A percentile compares a stretch with the other conserved stretches of the same genome.
phyloP scores from a whole-genome alignment of 2,888 invertebrate genomes.

The Oscheius sp. region DNA sequence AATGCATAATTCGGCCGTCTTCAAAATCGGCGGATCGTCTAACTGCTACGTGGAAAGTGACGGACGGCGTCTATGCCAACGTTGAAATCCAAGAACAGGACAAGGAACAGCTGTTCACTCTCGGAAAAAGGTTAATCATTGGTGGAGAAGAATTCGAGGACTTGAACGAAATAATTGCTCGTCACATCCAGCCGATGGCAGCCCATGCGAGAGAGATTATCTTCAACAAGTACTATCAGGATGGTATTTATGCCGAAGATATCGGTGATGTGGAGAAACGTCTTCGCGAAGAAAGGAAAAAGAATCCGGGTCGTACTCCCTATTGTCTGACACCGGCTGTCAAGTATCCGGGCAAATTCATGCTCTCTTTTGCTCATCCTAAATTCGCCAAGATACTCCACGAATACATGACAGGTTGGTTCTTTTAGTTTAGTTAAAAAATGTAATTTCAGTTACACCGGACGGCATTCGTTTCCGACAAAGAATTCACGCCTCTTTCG shows the following conservation, averaged over 20 bases:
- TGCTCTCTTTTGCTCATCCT: conserved; percentile 85
- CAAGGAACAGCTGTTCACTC: conserved; percentile 95
- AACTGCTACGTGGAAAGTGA: conserved; percentile 98
- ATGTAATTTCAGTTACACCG: conserved; percentile 79
- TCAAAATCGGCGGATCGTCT: conserved; percentile 94
- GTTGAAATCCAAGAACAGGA: conserved; percentile 95
- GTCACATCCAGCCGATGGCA: conserved; percentile 96
- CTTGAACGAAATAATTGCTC: conserved; percentile 97
- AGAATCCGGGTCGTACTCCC: conserved; percentile 30
- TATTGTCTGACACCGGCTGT: conserved; percentile 65
- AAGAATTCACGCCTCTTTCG: conserved; percentile 86
- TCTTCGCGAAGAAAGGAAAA: conserved; percentile 37
- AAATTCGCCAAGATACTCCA: conserved; percentile 87
- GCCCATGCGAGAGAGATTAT: conserved; percentile 89
- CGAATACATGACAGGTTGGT: conserved; percentile 84
- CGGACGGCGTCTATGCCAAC: conserved; percentile 92
- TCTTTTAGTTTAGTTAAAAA: not conserved
- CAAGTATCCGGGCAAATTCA: conserved; percentile 83
- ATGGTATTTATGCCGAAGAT: conserved; percentile 72
- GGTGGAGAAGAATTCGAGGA: conserved; percentile 89
- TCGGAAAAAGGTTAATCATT: conserved; percentile 78
- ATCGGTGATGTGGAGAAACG: conserved; percentile 45
- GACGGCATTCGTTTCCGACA: conserved; percentile 89
- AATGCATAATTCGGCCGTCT: conserved; percentile 93
- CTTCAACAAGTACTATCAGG: conserved; percentile 86